Evolutionary conservation across 2,113 vertebrate species (phyloP).

Genomic region (Probosciger aterrimus): DNA sequence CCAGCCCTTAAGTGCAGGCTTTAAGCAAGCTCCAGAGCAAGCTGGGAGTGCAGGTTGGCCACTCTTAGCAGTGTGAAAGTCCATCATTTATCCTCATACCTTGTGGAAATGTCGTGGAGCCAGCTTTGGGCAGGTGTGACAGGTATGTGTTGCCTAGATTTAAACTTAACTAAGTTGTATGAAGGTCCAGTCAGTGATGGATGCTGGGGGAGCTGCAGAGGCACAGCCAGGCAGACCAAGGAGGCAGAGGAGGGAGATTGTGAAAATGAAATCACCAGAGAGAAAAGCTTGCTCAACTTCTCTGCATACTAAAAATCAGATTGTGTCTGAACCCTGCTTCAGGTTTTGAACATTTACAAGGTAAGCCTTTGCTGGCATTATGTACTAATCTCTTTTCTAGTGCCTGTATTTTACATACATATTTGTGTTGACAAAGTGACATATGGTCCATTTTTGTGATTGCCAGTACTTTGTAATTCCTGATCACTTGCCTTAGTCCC

Average conservation of each 20-base stretch:
- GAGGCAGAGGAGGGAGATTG: not conserved
- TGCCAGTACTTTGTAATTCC: not conserved
- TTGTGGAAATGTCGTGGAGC: not conserved
- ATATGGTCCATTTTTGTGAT: fast-evolving
- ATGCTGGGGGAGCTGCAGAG: not conserved
- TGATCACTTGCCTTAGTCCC: not conserved
- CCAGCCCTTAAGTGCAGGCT: slow-evolving; percentile 35
- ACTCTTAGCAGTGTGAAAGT: not conserved
- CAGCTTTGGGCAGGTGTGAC: not conserved
- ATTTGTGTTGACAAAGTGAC: not conserved
- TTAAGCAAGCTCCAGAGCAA: not conserved
- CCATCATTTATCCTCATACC: not conserved
- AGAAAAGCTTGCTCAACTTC: not conserved
- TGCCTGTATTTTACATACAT: not conserved
- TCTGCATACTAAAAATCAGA: not conserved
- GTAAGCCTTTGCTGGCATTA: not conserved
- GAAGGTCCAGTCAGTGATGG: not conserved
- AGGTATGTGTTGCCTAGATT: not conserved
- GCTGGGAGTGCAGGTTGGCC: not conserved
- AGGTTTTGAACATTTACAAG: not conserved
- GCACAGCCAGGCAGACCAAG: not conserved
- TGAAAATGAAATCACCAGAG: not conserved
- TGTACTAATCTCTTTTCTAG: not conserved
- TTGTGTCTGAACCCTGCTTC: not conserved
- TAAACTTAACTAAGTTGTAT: not conserved